Base-by-base conservation (phyloP, 2,888 invertebrate species). In the Zelleria hepariella region DNA sequence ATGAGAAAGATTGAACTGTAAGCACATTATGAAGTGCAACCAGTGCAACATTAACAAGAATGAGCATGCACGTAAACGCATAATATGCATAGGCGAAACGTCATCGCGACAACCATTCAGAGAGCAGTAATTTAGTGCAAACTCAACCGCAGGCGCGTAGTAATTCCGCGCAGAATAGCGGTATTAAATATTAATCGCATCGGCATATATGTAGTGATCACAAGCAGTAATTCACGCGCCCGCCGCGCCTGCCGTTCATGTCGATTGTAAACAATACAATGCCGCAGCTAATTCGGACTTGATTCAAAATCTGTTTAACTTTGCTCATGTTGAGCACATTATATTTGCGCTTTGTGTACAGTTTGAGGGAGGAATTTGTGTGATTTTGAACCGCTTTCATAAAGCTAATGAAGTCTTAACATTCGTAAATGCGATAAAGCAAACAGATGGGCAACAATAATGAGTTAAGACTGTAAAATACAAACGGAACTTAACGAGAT, bases 141-240 rank as follows among this genome's bases (percentile, higher is more conserved):
- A 80, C 78, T 80, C 77, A 75, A 76, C 78, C 77, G 75, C 80
- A 80, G 80, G 77, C 80, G 74, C 70, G 75, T 70, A 76, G 82
- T 82, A 82, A 85, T 86, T 82, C 72, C 71, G 74, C 66, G 68
- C 80, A 77, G 80, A 80, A 82, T 80, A 78, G 80, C 74, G 73
- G 78, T 80, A 80, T 85, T 85, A 82, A 86, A 84, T 86, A 85
- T 81, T 82, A 84, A 86, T 82, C 74, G 80, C 78, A 84, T 83
- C 81, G 82, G 79, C 80, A 79, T 80, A 82, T 80, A 82, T 76
- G 81, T 78, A 75, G 78, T 73, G 77, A 78, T 80, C 81, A 80
- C 72, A 70, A 71, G 64, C 66, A 73, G 78, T 79, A 80, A 82
- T 81, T 81, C 77, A 81, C 75, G 75, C 66, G 27, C 21, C 42